phyloP scores from a whole-genome alignment of 1,140 invertebrate genomes.

The Dryas iulia region DNA sequence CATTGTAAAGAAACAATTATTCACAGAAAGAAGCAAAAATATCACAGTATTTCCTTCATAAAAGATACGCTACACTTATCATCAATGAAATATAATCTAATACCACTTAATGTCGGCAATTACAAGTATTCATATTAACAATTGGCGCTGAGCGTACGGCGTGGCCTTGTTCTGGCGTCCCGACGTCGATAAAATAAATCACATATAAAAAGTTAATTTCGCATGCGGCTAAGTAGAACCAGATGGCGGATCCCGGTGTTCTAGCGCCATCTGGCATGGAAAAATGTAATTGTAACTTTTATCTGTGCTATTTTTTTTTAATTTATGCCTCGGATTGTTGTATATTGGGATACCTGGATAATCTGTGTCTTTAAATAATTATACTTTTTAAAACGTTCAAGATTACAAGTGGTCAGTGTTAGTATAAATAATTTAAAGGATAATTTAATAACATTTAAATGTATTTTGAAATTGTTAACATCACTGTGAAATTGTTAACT shows the following conservation, averaged over 20 bases:
- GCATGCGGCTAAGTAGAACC: slow-evolving; percentile 50
- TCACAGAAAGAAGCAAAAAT: no score
- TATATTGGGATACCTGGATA: no score
- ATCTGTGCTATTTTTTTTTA: slow-evolving; percentile 22
- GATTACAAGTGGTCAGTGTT: no score
- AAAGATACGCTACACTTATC: not conserved
- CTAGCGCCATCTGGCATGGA: slow-evolving; percentile 45
- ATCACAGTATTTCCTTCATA: not conserved
- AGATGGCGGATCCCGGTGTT: slow-evolving; percentile 45
- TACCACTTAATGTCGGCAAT: not conserved
- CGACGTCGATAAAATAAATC: slow-evolving; percentile 61
- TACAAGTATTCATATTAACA: slow-evolving; percentile 23
- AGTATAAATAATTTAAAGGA: no score
- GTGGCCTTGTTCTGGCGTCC: slow-evolving; percentile 61
- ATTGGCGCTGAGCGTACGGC: slow-evolving; percentile 45
- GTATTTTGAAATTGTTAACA: no score
- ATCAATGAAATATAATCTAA: slow-evolving; percentile 2
- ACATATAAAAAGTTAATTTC: slow-evolving; percentile 67
- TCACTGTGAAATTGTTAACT: no score
- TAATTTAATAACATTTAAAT: no score
- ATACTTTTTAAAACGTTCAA: no score
- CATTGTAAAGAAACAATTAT: no score
- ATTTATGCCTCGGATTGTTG: not conserved
- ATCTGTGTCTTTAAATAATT: no score
- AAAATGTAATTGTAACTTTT: slow-evolving; percentile 41